Percentiles rank a stretch among this genome's conserved stretches.
Evolutionary conservation across 1,140 invertebrate genomes (phyloP).

Genomic region (Aphelenchoides fujianensis): DNA sequence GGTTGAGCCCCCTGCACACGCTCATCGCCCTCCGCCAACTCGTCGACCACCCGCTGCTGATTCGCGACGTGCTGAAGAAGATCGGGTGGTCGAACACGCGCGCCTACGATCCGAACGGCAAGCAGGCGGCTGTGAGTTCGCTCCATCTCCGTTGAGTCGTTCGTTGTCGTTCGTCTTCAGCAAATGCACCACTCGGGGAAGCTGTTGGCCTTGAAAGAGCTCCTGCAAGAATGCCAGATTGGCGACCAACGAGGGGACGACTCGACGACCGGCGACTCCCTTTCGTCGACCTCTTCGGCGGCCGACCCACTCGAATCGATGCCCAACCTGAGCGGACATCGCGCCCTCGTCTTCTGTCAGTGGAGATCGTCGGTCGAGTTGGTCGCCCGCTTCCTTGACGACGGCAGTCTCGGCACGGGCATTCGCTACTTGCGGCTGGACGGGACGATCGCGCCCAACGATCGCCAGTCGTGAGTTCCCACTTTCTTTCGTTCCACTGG

Average conservation of each 20-base stretch:
- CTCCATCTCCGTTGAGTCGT: conserved; percentile 6
- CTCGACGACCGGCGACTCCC: neutral
- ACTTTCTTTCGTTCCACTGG: no score
- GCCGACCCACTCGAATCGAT: neutral
- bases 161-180: conserved; percentile 33
- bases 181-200: conserved; percentile 80
- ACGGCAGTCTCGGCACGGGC: conserved; percentile 49
- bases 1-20: conserved; percentile 70
- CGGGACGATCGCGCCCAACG: conserved; percentile 81
- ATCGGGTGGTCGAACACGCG: conserved; percentile 15
- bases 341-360: conserved; percentile 95
- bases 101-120: conserved; percentile 6
- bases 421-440: conserved; percentile 89
- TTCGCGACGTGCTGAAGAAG: conserved; percentile 63
- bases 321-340: conserved; percentile 67
- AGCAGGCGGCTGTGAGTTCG: neutral
- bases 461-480: no score
- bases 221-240: conserved; percentile 91
- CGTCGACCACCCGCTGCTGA: conserved; percentile 94
- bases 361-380: conserved; percentile 93
- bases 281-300: neutral
- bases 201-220: conserved; percentile 85
- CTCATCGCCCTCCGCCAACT: conserved; percentile 93
- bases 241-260: conserved; percentile 47
- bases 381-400: conserved; percentile 87